Base-by-base conservation (phyloP, 1,140 invertebrate genomes). In the Heliconius melpomene region DNA sequence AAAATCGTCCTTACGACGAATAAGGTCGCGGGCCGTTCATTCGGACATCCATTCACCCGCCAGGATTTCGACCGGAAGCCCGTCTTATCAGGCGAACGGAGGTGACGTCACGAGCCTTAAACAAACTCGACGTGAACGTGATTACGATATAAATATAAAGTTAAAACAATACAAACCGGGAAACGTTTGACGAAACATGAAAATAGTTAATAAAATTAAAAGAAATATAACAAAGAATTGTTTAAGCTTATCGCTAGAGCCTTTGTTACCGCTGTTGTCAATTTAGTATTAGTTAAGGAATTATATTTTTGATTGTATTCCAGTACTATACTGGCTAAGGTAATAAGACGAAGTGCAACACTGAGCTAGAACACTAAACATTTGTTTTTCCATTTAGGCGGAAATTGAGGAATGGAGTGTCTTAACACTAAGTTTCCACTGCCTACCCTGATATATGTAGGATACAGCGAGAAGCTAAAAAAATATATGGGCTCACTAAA, bases 1-100 rank as follows among this genome's bases (percentile, higher is more conserved):
- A 82, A 82, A 82, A 74, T 79, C 77, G 77, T 78, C 74, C 79
- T 81, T 77, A 71, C 8, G 77, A 82, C 78, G 74, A 79, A 83
- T 86, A 85, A 87, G 88, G 87, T 85, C 88, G 84, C 82, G 76
- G 80, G 82, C 82, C 88, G 85, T 87, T 88, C 87, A 86, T 85
- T 89, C 89, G 87, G 83, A 89, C 89, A 88, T 82, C 87, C 89
- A 84, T 82, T 85, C 90, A 85, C 79, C 81, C 81, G 76, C 83
- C 83, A 84, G 90, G 91, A 91, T 92, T 91, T 90, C 82, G 87
- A 88, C 89, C 91, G 92, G 91, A 92, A 92, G 87, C 84, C 77
- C 79, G 79, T 88, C 92, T 92, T 93, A 92, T 92, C 90, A 91
- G 87, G 88, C 85, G 80, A 82, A 75, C 90, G 89, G 91, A 93